Base-by-base conservation (phyloP, 23 tunicate genomes). In the Halocynthia roretzi region DNA sequence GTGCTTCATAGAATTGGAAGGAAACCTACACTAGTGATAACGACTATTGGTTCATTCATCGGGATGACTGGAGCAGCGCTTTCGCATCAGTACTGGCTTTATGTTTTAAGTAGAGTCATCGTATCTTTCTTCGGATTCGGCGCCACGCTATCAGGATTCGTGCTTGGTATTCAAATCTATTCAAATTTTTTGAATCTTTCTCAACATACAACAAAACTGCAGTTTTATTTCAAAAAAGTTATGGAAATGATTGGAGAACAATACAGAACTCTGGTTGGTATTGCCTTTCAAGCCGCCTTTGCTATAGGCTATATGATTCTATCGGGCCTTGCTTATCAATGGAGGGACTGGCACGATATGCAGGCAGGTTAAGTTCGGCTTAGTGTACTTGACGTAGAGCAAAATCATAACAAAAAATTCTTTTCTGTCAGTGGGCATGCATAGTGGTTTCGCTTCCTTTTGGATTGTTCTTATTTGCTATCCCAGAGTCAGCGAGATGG, bases 401-500 rank as follows among this genome's bases (percentile, higher is more conserved):
- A 31, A 31, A 31, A 31, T 31, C 44, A 31, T 31, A 58, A 58
- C 17, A 1, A 20, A 40, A 20, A 20, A 7, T 15, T 9, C 5
- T 23, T 18, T 18, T 51, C 49, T 40, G 68, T 68, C 60, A 74
- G 78, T 74, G 78, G 78, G 78, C 78, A 21, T 50, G 55, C 7
- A 54, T 76, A 6, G 54, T 87, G 21, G 20, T 82, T 18, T 76
- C 80, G n/a, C 68, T 87, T 6, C 93, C 93, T 7, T 87, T 66
- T 50, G 83, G 72, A 5, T 8, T 77, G 5, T 87, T 82, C 76
- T 58, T 87, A 8, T 23, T 82, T 31, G 62, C 82, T 50, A 82
- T 87, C 56, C 93, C 93, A 7, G 93, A 87, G 76, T 87, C 93
- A 6, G 86, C 93, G 17, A 71, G 93, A 56, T 87, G 87, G 87